Base-by-base conservation (phyloP, 2,113 vertebrate genomes). In the Orthochromis malagaraziensis region DNA sequence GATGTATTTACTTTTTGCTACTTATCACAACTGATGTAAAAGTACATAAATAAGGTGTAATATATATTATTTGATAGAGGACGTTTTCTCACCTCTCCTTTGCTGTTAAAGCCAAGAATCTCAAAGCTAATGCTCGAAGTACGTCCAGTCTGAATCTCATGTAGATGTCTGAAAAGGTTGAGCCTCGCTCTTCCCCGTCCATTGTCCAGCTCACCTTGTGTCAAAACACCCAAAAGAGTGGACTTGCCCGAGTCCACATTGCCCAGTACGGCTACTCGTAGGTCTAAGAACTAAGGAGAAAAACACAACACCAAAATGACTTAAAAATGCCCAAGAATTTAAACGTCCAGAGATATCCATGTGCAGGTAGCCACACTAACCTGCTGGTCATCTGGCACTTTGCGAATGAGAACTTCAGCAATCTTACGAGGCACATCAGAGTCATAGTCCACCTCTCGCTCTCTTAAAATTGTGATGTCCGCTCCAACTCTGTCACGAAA, bases 41-140 rank as follows among this genome's bases (percentile, higher is more conserved):
- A 21, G 5, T 16, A 82, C 5, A 60, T 54, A 31, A 84, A 4
- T 6, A 47, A 12, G 11, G 11, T 17, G 29, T 11, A 24, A 49
- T 45, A 13, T 35, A 31, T 31, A 42, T 21, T 49, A 9, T 70
- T 24, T 24, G 14, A 35, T 3, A 4, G 6, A 47, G 6, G 5
- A 16, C n/a, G 4, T 53, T 83, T 53, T 58, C 94, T 94, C 91
- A 99, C 98, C 97, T 99, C 98, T 95, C 98, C 98, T 96, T 98
- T 99, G 95, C 98, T 99, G 94, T 98, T 98, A 93, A 99, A 99
- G 79, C 99, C 99, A 0, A 99, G 97, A 91, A 99, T 99, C 95
- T 99, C 99, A 95, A 99, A 99, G 96, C 99, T 99, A 95, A 99
- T 99, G 94, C 99, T 99, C 12, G 99, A 99, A 0, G 98, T 99